A percentile compares a stretch with the other conserved stretches of the same genome.
These are phyloP conservation scores for Axinella damicornis DNA, from an alignment of 37 sponge, comb jelly and placozoan genomes.

Conservation along the genomic window DNA sequence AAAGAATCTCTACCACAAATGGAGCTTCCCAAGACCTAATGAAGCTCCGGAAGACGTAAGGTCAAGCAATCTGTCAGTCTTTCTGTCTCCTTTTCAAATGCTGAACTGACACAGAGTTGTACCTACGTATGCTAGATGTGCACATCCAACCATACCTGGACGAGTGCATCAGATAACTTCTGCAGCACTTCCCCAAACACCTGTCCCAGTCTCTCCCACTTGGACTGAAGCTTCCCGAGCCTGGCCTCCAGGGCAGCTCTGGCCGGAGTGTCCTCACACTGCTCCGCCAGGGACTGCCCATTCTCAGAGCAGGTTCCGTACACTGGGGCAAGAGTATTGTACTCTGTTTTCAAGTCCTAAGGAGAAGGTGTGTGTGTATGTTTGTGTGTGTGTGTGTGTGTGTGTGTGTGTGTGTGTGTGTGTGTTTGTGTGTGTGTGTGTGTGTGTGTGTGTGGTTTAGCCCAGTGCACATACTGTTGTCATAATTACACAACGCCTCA, in stretches of 20 bases:
- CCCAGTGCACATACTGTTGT: too few species aligned
- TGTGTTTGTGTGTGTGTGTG: too few species aligned
- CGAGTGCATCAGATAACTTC: slow-evolving; percentile 45
- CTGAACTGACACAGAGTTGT: too few species aligned
- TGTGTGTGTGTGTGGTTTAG: too few species aligned
- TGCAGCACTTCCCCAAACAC: slow-evolving; percentile 47
- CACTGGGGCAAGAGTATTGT: slow-evolving; percentile 49
- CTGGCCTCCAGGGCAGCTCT: slow-evolving; percentile 19
- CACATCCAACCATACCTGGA: slow-evolving; percentile 6
- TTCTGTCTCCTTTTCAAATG: too few species aligned
- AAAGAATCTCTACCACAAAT: too few species aligned
- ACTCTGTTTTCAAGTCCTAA: slow-evolving; percentile 58
- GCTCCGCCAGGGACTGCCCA: slow-evolving; percentile 37
- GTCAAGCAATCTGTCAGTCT: too few species aligned
- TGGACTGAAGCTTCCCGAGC: slow-evolving; percentile 28
- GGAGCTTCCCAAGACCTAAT: too few species aligned
- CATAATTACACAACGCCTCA: too few species aligned
- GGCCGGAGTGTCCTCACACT: slow-evolving; percentile 26
- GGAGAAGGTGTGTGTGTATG: background rate
- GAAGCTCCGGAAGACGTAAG: too few species aligned
- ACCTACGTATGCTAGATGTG: too few species aligned
- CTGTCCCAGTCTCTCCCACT: slow-evolving; percentile 51
- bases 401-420: too few species aligned
- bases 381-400: background rate
- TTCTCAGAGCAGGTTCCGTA: slow-evolving; percentile 44